Evolutionary conservation across 2,888 invertebrate genomes (phyloP), one percentile per base, ranked within the genome.

Genomic region (Disparrhopalites patrizii): DNA sequence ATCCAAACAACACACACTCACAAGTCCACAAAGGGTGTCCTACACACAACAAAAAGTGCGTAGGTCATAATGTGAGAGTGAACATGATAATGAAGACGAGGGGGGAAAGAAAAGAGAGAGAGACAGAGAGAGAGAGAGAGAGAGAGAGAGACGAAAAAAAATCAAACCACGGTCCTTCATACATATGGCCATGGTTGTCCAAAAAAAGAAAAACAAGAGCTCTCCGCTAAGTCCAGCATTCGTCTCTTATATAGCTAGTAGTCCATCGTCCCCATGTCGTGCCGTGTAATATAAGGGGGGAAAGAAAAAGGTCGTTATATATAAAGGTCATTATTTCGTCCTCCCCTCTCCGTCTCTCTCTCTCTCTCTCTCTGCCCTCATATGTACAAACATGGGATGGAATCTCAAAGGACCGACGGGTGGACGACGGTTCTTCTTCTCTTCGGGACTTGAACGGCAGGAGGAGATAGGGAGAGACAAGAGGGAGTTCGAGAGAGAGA

Each of bases 351-450:
- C 40, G 40, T 40, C 40, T 20, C 40, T 18, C 20, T 20, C n/a
- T 3, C 40, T 10, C 13, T 10, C 36, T 36, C 8, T 10, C 3
- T 40, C n/a, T 5, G 50, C 25, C 18, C 13, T 18, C 18, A 23
- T 50, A n/a, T 3, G 3, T 31, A 18, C 33, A 30, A 3, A 20
- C 8, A n/a, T 31, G 23, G 31, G n/a, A 18, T 54, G 18, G 5
- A n/a, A 47, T 47, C 60, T 60, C 60, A 60, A 60, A 60, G 60
- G 50, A 60, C 60, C 60, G 60, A 60, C 60, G 30, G 31, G 31
- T 27, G 36, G 20, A 4, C 2, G 18, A 10, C 27, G 7, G 2
- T 25, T 31, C 30, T 25, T 30, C 27, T 52, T 13, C 25, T 20
- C 13, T 30, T 25, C 30, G n/a, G 57, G 57, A 40, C 40, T 43